Evolutionary conservation across 2,888 invertebrate genomes (phyloP), one percentile per base, ranked within the genome.

Genomic region (Ctenicera cuprea): DNA sequence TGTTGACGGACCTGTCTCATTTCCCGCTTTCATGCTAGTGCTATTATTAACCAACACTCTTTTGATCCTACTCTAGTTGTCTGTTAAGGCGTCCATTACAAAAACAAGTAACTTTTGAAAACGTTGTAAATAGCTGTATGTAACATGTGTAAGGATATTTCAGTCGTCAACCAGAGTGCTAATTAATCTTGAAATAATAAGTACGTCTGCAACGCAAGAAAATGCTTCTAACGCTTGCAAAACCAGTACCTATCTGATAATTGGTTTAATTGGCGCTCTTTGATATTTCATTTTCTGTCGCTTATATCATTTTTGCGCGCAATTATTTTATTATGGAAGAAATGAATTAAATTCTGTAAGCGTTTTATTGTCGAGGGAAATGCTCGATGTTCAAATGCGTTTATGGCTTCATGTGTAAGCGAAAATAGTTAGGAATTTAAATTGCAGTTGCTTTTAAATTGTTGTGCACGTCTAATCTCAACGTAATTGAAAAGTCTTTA

Each of bases 221-320:
- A 54, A 54, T n/a, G 30, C 54, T 54, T 54, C 54, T 33, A 54
- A 54, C 54, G 33, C 54, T 54, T 33, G 33, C 33, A 30, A 16
- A 54, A 54, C 33, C 54, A 54, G 54, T 54, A 54, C 12, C 30
- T n/a, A 33, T 26, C 54, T 7, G 30, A 54, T 54, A 54, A 54
- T 54, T 54, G 14, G 33, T 54, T 54, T 54, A 54, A 54, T 54
- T 54, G 33, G 26, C 26, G 50, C 50, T 9, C 22, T 50, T 50
- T 22, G 45, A 45, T 45, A 22, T 54, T 54, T 54, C 54, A 26
- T 54, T 54, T 30, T 26, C 33, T 54, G 14, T 50, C 18, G 12
- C 20, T 54, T 26, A 54, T 12, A 30, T 1, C 7, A 14, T 30
- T 54, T 30, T 50, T 50, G 11, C 26, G 22, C 50, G 26, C 11